phyloP scores from a whole-genome alignment of 2,888 invertebrate species.

The Trichopria drosophilae region DNA sequence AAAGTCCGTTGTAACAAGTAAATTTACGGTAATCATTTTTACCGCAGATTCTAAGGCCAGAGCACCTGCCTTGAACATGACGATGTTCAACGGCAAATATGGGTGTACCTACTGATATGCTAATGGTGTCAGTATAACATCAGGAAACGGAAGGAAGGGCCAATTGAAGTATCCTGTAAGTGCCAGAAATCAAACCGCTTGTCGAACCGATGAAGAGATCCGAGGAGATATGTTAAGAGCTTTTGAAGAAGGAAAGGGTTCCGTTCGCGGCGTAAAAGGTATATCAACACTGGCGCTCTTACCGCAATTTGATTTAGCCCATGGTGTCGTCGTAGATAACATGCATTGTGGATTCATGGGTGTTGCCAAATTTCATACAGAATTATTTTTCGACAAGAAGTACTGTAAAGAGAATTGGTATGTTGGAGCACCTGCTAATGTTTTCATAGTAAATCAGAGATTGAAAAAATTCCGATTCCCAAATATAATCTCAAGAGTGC shows the following conservation, averaged over 20 bases:
- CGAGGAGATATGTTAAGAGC: no score
- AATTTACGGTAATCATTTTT: not conserved
- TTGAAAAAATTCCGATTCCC: constrained; percentile 6
- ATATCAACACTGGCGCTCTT: not conserved
- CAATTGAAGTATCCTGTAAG: no score
- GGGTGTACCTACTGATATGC: constrained; percentile 11
- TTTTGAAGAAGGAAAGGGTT: no score
- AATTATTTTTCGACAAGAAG: no score
- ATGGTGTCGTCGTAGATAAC: constrained; percentile 2
- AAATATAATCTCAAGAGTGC: constrained; percentile 7
- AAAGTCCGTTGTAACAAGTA: no score
- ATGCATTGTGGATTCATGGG: constrained; percentile 14
- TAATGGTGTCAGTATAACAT: no score
- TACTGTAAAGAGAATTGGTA: no score
- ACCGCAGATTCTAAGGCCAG: constrained; percentile 16
- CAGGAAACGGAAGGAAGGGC: constrained; percentile 4
- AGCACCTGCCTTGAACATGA: constrained; percentile 12
- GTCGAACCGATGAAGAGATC: no score
- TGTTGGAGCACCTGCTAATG: no score
- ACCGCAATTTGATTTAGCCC: not conserved
- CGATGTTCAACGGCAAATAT: constrained; percentile 4
- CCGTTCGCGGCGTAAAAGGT: constrained; percentile 9
- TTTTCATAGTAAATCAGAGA: no score
- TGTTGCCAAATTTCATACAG: no score
- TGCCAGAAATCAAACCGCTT: no score